A percentile compares a stretch with the other conserved stretches of the same genome.
Evolutionary conservation across 2,888 invertebrate species (phyloP).

Genomic region (Pandemis cinnamomeana): DNA sequence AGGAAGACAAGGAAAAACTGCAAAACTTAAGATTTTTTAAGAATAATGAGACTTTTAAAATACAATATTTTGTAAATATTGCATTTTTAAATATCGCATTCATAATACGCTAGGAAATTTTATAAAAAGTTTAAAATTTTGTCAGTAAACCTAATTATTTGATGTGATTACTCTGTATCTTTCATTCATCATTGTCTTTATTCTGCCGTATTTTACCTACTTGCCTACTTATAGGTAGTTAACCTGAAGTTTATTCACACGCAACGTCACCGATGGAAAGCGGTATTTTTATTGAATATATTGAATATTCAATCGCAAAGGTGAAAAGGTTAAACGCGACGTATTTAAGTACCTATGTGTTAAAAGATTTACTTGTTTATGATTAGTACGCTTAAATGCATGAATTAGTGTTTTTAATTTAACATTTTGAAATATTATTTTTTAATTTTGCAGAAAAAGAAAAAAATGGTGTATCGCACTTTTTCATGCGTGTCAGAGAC

Average conservation of each 20-base stretch:
- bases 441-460: not conserved
- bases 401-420: too few relatives aligned
- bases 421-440: not conserved
- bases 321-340: conserved; percentile 12
- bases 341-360: not conserved
- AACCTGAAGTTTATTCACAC: conserved; percentile 36
- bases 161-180: not conserved
- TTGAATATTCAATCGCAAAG: conserved; percentile 18
- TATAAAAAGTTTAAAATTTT: too few relatives aligned
- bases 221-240: conserved; percentile 7
- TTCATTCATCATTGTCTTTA: not conserved
- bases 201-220: not conserved
- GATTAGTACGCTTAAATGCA: not conserved
- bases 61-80: too few relatives aligned
- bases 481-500: not conserved
- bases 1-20: too few relatives aligned
- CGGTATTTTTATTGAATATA: conserved; percentile 39
- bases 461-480: too few relatives aligned
- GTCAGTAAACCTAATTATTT: not conserved
- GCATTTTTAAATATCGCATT: too few relatives aligned
- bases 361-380: not conserved
- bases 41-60: too few relatives aligned
- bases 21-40: too few relatives aligned
- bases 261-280: conserved; percentile 17
- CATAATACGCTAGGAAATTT: too few relatives aligned